Conservation (phyloP, 2,113 vertebrate species). For the Atherinomorus stipes region DNA sequence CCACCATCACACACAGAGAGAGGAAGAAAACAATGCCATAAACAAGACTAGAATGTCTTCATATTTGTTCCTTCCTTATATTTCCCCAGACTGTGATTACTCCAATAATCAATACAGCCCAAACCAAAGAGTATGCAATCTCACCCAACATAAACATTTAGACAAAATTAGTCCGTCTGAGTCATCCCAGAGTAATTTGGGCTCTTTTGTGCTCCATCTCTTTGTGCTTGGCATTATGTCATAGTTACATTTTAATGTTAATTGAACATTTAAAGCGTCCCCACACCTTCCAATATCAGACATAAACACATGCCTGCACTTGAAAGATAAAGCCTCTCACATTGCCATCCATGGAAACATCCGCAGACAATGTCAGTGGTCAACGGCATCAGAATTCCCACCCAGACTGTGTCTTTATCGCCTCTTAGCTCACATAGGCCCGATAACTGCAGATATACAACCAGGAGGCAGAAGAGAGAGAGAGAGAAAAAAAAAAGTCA, state of each 20-base stretch:
- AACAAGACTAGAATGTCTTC: slow-evolving; percentile 52
- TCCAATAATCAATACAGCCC: slow-evolving; percentile 51
- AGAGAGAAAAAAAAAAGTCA: slow-evolving; percentile 4
- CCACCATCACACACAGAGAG: slow-evolving; percentile 15
- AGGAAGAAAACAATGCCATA: slow-evolving; percentile 44
- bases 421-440: slow-evolving; percentile 28
- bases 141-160: slow-evolving; percentile 51
- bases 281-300: slow-evolving; percentile 66
- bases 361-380: slow-evolving; percentile 62
- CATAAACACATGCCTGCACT: slow-evolving; percentile 75
- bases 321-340: slow-evolving; percentile 76
- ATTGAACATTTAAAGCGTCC: slow-evolving; percentile 72
- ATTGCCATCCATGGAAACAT: slow-evolving; percentile 49
- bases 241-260: slow-evolving; percentile 77
- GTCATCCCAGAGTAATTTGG: slow-evolving; percentile 67
- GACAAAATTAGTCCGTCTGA: slow-evolving; percentile 55
- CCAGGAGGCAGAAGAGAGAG: slow-evolving; percentile 3
- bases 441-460: slow-evolving; percentile 31
- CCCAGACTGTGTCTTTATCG: slow-evolving; percentile 53
- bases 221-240: slow-evolving; percentile 73
- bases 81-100: slow-evolving; percentile 43
- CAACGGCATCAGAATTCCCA: slow-evolving; percentile 55
- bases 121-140: slow-evolving; percentile 42
- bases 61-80: slow-evolving; percentile 41
- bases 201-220: slow-evolving; percentile 66